phyloP scores from a whole-genome alignment of 2,113 vertebrate species.

The Ardeotis arabs region DNA sequence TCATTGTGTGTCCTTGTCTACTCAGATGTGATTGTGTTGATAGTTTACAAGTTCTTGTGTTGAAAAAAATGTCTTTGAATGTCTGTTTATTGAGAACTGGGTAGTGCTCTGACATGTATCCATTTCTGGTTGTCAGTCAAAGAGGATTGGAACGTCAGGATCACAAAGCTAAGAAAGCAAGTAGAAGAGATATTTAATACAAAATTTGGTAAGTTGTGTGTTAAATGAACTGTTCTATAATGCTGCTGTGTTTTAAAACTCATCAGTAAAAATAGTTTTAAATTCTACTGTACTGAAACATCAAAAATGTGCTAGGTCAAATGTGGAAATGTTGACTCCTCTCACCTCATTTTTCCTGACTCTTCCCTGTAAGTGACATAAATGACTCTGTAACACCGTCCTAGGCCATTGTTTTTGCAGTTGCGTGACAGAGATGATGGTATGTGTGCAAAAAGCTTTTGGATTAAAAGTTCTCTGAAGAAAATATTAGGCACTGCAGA shows the following conservation, averaged over 20 bases:
- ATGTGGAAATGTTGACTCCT: background rate
- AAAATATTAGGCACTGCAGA: background rate
- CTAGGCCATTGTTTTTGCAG: background rate
- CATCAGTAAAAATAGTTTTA: background rate
- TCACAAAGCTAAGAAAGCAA: constrained; percentile 81
- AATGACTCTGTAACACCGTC: background rate
- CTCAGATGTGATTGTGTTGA: background rate
- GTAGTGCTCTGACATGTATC: background rate
- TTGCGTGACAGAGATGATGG: background rate
- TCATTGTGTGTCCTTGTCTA: background rate
- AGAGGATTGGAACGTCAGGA: constrained; percentile 83
- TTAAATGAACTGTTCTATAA: background rate
- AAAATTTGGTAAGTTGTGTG: constrained; percentile 77
- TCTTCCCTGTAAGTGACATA: background rate
- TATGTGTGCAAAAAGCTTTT: background rate
- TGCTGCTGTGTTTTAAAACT: background rate
- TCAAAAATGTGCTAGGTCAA: background rate
- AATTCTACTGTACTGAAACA: background rate
- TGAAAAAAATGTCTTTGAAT: background rate
- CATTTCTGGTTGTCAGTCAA: constrained; percentile 66
- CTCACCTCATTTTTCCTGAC: background rate
- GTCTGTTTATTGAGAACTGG: background rate
- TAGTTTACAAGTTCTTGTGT: background rate
- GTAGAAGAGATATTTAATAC: constrained; percentile 83
- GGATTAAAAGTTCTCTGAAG: background rate